Evolutionary conservation across 2,888 invertebrate genomes (phyloP), one percentile per base, ranked within the genome.

Genomic region (Chaitophorus viminalis): DNA sequence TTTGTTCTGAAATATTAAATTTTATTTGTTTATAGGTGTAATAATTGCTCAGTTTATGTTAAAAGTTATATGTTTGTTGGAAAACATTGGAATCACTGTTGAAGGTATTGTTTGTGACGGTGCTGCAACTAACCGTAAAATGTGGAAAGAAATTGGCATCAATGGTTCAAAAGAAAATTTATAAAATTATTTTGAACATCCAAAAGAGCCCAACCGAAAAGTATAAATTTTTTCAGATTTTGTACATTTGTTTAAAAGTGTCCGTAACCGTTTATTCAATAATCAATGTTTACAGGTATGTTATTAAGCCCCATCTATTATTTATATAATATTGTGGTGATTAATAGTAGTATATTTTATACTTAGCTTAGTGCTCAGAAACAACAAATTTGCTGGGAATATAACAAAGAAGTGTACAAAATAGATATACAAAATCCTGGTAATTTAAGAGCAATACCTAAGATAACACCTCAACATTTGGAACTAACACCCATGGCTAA

Each of bases 341-440:
- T 65, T 25, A 6, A 52, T 52, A 52, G 52, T 52, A 14, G 52
- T 52, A 52, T 52, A 6, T 52, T 52, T 52, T 52, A 52, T 52
- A 9, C 14, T 52, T 52, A 52, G 52, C 65, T 65, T n/a, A 65
- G 65, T 65, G n/a, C n/a, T n/a, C n/a, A 65, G 18, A 21, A 4
- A 33, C 5, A 31, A 25, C 74, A 36, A 25, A 74, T 74, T 74
- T 74, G 72, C n/a, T 74, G 36, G 74, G 33, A 8, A 36, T 74
- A 74, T 74, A 36, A 74, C n/a, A 74, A 33, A 72, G 72, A 74
- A 33, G 74, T 74, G 2, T 74, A 74, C 25, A 74, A 74, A 21
- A n/a, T n/a, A 25, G 74, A 74, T 74, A 21, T 74, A 36, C 9
- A 36, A 74, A 18, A 74, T 18, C 74, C 33, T 36, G 74, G 9